Base-by-base conservation (phyloP, 2,888 invertebrate genomes). In the Dexiosoma caninum region DNA sequence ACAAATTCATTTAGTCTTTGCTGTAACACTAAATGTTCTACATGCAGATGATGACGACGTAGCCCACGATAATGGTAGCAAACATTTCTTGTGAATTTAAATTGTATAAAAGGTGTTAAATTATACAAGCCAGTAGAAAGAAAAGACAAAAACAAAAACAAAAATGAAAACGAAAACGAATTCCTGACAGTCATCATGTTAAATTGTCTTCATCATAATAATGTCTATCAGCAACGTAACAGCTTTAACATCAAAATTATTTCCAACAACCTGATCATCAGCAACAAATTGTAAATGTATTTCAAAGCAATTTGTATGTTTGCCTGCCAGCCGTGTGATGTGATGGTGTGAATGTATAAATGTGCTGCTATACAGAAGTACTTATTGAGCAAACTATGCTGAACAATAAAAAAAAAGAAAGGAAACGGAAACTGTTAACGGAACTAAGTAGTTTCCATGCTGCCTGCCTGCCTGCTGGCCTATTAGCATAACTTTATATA, bases 391-490 rank as follows among this genome's bases (percentile, higher is more conserved):
- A 71, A 71, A 71, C 59, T 77, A 10, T 64, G 27, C 57, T 51
- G 40, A 46, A 72, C 72, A 62, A 53, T 59, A 42, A 69, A 70
- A 27, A 27, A 69, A 75, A n/a, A n/a, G n/a, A 69, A 42, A 72
- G 81, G 76, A 81, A 81, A 64, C 81, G 81, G 81, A 81, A 81
- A 77, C 77, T 69, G 72, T 77, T 69, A 72, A 69, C 81, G 81
- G 76, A 81, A 81, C 67, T 69, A 72, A 72, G 81, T 69, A 46
- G 81, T 81, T 81, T 71, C 67, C 76, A 49, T 60, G 40, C 55
- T 67, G 51, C 14, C 51, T 30, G 51, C 51, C 30, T 51, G 74
- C 72, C 78, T 72, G 40, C 75, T 62, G 71, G 80, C 64, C 81
- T 81, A 81, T 81, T 81, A 81, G 81, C 81, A 81, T 77, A 81